phyloP scores from a whole-genome alignment of 2,113 vertebrate species.

The Zosterops borbonicus region DNA sequence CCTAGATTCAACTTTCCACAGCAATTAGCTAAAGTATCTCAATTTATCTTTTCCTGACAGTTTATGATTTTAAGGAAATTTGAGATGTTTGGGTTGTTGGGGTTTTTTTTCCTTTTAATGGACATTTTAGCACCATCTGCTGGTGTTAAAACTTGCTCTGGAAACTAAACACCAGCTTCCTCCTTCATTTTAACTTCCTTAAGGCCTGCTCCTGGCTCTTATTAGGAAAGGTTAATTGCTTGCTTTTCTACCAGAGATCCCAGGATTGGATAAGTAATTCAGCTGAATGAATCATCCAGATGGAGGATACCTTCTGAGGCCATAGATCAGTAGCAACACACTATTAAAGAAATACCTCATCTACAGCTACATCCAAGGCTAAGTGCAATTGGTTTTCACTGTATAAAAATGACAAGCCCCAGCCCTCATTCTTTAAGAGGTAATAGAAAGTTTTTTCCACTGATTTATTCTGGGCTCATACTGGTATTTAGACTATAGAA shows the following conservation, averaged over 20 bases:
- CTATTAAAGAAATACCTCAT: not conserved
- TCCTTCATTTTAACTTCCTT: slow-evolving; percentile 45
- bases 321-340: not conserved
- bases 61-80: slow-evolving; percentile 84
- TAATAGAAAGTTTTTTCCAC: not conserved
- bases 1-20: slow-evolving; percentile 79
- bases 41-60: slow-evolving; percentile 84
- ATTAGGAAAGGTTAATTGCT: slow-evolving; percentile 66
- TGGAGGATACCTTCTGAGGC: not conserved
- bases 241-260: slow-evolving; percentile 47
- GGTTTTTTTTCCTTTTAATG: slow-evolving; percentile 56
- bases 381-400: not conserved
- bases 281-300: slow-evolving; percentile 34
- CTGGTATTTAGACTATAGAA: not conserved
- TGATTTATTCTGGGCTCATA: not conserved
- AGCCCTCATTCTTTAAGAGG: not conserved
- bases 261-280: slow-evolving; percentile 17
- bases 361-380: not conserved
- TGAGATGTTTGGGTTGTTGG: slow-evolving; percentile 62
- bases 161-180: slow-evolving; percentile 51
- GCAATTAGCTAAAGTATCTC: slow-evolving; percentile 83
- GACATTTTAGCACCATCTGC: slow-evolving; percentile 91
- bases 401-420: not conserved
- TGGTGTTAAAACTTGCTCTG: slow-evolving; percentile 75
- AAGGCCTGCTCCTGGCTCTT: slow-evolving; percentile 39